Base-by-base conservation (phyloP, 2,888 invertebrate species). In the Himalopsyche anomala region DNA sequence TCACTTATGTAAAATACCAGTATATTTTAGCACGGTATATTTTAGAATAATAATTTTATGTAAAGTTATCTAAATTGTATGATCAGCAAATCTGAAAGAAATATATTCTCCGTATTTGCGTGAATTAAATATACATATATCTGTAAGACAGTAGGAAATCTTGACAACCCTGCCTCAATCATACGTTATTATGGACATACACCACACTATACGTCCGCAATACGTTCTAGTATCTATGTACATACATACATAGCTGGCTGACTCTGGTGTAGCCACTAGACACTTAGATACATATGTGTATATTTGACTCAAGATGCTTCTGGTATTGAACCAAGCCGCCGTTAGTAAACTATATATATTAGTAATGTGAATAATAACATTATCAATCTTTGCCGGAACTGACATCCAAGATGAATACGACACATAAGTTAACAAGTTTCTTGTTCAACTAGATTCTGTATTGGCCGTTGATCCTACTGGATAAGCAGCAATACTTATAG, bases 151-250 rank as follows among this genome's bases (percentile, higher is more conserved):
- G 74, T 5, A 38, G 5, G 12, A 12, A 19, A 36, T 80, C 40
- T 80, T 80, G 80, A 42, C 80, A 80, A 42, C 80, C 80, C 80
- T 80, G 38, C 12, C 42, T 38, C 38, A 42, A 38, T 42, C 42
- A 80, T 80, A 42, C 40, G 42, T 80, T 80, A 80, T 80, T 80
- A 80, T 80, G 80, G 80, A 38, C 80, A 80, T 42, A 80, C 28
- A 42, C 80, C 80, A 42, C 80, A 80, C 80, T 80, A 80, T 80
- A 62, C 62, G 40, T 80, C 80, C 80, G 80, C 80, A 80, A 80
- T 80, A 80, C 40, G 42, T 80, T 80, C 80, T 42, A 40, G 62
- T 62, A 19, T 28, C 19, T 62, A 62, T 62, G 62, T 62, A 28
- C 28, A 28, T 28, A 28, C 2, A 62, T 19, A 62, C 62, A 62